Percentiles rank a stretch among this genome's conserved stretches.
These are phyloP conservation scores for Rhyzopertha dominica DNA, from an alignment of 1,140 invertebrate species.

Conservation along the genomic window DNA sequence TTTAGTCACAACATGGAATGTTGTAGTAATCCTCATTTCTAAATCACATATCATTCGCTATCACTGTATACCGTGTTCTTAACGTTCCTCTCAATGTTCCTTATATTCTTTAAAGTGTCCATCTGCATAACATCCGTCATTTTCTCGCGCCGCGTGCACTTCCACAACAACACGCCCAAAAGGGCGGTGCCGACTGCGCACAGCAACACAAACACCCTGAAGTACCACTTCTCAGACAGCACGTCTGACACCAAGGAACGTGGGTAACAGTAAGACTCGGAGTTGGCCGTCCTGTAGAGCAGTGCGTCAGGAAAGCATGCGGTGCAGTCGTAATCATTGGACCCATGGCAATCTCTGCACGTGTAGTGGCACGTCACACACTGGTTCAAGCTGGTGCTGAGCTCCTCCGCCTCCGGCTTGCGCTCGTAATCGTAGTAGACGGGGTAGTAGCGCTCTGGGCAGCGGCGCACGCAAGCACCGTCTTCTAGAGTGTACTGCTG, in stretches of 20 bases:
- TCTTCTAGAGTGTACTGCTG: slow-evolving; percentile 39
- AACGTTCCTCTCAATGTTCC: slow-evolving; percentile 25
- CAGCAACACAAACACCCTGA: slow-evolving; percentile 33
- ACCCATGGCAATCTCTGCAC: slow-evolving; percentile 52
- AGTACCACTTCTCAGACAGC: slow-evolving; percentile 38
- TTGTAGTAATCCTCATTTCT: too few species aligned
- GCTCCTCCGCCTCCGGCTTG: slow-evolving; percentile 10
- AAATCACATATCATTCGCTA: slow-evolving; percentile 19
- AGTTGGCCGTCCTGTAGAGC: slow-evolving; percentile 30
- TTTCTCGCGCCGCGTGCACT: slow-evolving; percentile 9
- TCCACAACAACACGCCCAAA: slow-evolving; percentile 16
- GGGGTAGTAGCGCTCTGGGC: slow-evolving; percentile 43
- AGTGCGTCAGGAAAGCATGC: slow-evolving; percentile 51
- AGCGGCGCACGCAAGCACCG: slow-evolving; percentile 45
- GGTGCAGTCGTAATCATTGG: slow-evolving; percentile 54
- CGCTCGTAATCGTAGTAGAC: slow-evolving; percentile 12
- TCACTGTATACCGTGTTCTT: slow-evolving; percentile 32
- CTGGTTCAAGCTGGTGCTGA: slow-evolving; percentile 13
- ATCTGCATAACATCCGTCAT: slow-evolving; percentile 9
- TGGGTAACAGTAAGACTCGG: slow-evolving; percentile 45
- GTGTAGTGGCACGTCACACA: slow-evolving; percentile 54
- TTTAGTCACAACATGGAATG: too few species aligned
- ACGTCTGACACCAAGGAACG: slow-evolving; percentile 33
- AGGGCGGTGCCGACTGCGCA: slow-evolving; percentile 22
- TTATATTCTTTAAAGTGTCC: slow-evolving; percentile 19